Conservation (phyloP, 1,140 invertebrate species). For the Odontomachus brunneus region DNA sequence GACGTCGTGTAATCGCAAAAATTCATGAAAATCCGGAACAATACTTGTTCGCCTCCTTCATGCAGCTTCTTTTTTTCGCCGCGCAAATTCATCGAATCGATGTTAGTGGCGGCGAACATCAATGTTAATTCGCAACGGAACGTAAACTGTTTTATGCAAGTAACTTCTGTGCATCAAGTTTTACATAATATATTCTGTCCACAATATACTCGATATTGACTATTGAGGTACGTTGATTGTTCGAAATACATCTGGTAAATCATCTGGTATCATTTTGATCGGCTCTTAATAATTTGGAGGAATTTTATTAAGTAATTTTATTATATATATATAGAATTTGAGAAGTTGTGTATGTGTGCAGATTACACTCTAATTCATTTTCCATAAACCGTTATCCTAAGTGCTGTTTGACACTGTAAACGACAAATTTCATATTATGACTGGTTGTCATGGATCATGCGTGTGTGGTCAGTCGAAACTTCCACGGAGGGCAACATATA, state of each 20-base stretch:
- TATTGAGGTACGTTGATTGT: background rate
- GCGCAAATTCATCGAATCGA: background rate
- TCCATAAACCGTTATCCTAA: conserved; percentile 4
- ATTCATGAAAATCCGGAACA: conserved; percentile 62
- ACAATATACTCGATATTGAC: no score
- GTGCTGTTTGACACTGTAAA: background rate
- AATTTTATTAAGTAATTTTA: conserved; percentile 1
- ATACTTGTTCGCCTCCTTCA: conserved; percentile 51
- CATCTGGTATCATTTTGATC: background rate
- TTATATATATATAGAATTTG: background rate
- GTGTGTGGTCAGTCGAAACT: conserved; percentile 27
- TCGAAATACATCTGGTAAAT: background rate
- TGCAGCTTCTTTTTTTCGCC: background rate
- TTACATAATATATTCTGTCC: background rate
- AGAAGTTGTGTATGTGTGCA: no score
- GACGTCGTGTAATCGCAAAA: conserved; percentile 55
- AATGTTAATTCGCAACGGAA: conserved; percentile 30
- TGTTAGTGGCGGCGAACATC: conserved; percentile 31
- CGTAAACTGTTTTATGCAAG: conserved; percentile 6
- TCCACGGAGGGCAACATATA: conserved; percentile 4
- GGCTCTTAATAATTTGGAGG: background rate
- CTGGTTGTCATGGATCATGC: conserved; percentile 55
- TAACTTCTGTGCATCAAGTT: background rate
- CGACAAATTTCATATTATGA: conserved; percentile 26
- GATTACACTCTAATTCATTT: background rate